Percentiles rank a stretch among this genome's conserved stretches.
phyloP scores from a whole-genome alignment of 1,140 invertebrate genomes.

The Parasteatoda tepidariorum region DNA sequence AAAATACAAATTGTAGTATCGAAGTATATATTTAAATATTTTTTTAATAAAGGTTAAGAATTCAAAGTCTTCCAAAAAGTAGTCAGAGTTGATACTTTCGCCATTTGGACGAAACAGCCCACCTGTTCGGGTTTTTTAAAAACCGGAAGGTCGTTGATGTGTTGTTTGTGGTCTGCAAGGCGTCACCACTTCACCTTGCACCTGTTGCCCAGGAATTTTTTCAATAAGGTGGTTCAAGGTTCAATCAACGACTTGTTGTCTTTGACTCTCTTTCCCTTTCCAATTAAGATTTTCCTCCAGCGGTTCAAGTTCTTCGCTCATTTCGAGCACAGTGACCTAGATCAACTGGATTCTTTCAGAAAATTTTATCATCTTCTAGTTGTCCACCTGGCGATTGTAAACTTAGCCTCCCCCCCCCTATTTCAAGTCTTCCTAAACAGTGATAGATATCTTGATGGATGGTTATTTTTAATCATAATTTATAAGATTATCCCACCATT shows the following conservation, averaged over 20 bases:
- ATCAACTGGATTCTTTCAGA: not conserved
- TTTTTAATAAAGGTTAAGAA: too few relatives aligned
- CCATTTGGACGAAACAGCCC: too few relatives aligned
- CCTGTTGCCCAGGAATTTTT: conserved; percentile 55
- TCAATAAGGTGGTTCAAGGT: conserved; percentile 51
- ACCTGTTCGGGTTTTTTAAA: conserved; percentile 32
- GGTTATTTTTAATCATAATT: too few relatives aligned
- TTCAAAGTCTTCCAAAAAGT: too few relatives aligned
- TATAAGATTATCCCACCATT: too few relatives aligned
- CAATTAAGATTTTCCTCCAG: conserved; percentile 9
- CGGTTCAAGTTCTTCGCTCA: conserved; percentile 1
- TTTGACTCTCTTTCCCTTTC: conserved; percentile 11
- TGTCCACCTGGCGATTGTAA: not conserved
- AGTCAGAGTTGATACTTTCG: too few relatives aligned
- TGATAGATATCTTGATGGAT: too few relatives aligned
- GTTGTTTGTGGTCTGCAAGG: conserved; percentile 36
- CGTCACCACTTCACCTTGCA: conserved; percentile 41
- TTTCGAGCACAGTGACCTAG: conserved; percentile 22
- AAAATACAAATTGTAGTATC: too few relatives aligned
- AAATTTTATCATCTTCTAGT: not conserved
- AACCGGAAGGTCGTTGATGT: conserved; percentile 55
- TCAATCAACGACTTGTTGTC: conserved; percentile 44
- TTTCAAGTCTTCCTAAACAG: too few relatives aligned
- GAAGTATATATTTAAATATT: too few relatives aligned
- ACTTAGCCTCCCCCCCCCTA: too few relatives aligned